A percentile compares a stretch with the other conserved stretches of the same genome.
Evolutionary conservation across 2,113 vertebrate species (phyloP).

Genomic region (Otolemur garnettii): DNA sequence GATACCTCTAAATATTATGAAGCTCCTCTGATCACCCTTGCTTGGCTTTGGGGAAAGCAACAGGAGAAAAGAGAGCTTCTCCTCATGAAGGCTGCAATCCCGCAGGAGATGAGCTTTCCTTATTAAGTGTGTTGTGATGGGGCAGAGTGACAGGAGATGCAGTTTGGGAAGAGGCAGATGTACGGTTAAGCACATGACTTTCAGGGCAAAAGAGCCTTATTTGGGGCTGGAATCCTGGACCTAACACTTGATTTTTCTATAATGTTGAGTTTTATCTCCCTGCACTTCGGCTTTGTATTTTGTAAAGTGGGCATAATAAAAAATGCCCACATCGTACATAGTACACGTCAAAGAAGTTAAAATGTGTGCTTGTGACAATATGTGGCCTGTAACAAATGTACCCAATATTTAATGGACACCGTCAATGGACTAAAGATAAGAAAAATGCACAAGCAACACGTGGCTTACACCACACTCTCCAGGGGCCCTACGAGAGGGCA

Average conservation of each 20-base stretch:
- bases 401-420: background rate
- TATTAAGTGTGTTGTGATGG: too few relatives aligned
- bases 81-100: background rate
- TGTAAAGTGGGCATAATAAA: background rate
- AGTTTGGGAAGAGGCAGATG: background rate
- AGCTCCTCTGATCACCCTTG: background rate
- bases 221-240: background rate
- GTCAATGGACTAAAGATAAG: background rate
- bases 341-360: background rate
- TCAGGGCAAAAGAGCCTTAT: background rate
- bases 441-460: background rate
- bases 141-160: background rate
- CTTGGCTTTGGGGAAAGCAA: rapidly evolving
- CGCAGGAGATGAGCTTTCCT: background rate
- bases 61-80: too few relatives aligned
- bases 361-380: background rate
- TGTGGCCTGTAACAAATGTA: too few relatives aligned
- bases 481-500: background rate
- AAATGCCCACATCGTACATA: background rate
- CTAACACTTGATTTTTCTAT: background rate
- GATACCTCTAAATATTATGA: too few relatives aligned
- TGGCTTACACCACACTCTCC: background rate
- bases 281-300: background rate
- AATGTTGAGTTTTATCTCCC: background rate
- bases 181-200: too few relatives aligned